These are phyloP conservation scores for Chinchilla lanigera DNA, from an alignment of 2,113 vertebrate species.

Conservation along the genomic window DNA sequence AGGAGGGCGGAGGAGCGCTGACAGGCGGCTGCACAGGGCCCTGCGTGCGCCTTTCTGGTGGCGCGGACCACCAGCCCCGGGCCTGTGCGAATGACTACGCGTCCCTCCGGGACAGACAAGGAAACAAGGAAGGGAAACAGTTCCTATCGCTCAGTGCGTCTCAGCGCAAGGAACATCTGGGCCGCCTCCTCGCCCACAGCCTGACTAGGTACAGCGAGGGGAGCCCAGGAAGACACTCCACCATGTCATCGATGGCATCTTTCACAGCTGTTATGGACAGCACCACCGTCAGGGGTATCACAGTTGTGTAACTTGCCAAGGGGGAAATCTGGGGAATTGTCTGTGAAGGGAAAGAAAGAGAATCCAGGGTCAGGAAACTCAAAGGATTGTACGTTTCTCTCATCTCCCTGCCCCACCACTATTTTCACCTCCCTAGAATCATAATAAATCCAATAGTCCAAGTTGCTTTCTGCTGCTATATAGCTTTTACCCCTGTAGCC, in stretches of 20 bases:
- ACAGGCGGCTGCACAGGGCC: no score
- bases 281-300: slow-evolving; percentile 93
- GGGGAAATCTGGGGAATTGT: slow-evolving; percentile 95
- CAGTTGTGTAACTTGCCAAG: slow-evolving; percentile 95
- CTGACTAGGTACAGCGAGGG: not conserved
- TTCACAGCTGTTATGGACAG: slow-evolving; percentile 93
- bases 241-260: slow-evolving; percentile 95
- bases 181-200: not conserved
- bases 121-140: not conserved
- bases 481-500: not conserved
- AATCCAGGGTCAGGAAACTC: slow-evolving; percentile 41
- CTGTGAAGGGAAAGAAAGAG: slow-evolving; percentile 85
- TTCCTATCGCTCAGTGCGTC: not conserved
- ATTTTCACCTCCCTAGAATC: not conserved
- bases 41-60: not conserved
- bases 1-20: not conserved
- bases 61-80: not conserved
- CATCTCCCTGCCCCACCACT: not conserved
- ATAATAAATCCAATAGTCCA: not conserved
- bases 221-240: slow-evolving; percentile 83
- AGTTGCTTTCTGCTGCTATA: not conserved
- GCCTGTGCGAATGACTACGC: not conserved
- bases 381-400: not conserved
- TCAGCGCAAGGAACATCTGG: not conserved
- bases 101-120: not conserved